Evolutionary conservation across 2,888 invertebrate species (phyloP).

Genomic region (Heliconius hortense): DNA sequence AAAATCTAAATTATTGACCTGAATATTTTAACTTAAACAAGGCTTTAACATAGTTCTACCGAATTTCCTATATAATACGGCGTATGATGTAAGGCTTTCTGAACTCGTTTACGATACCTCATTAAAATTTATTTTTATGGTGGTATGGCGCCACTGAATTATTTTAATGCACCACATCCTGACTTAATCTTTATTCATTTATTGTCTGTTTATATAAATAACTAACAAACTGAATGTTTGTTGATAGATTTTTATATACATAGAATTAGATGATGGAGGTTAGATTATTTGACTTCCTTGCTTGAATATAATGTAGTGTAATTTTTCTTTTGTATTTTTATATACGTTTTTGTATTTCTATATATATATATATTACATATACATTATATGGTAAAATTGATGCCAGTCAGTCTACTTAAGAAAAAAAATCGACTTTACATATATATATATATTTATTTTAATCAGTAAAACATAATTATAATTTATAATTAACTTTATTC

Average conservation of each 20-base stretch:
- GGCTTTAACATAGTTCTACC: constrained; percentile 7
- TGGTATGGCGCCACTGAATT: constrained; percentile 35
- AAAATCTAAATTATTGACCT: neutral
- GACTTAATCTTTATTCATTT: constrained; percentile 31
- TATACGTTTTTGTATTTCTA: neutral
- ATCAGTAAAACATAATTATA: too few relatives aligned
- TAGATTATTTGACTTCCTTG: neutral
- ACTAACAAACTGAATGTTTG: constrained; percentile 25
- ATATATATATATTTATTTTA: too few relatives aligned
- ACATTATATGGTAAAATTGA: too few relatives aligned
- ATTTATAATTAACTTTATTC: neutral
- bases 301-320: neutral
- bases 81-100: constrained; percentile 32
- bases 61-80: constrained; percentile 33
- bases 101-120: constrained; percentile 29
- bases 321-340: neutral
- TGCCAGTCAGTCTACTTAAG: too few relatives aligned
- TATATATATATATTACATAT: too few relatives aligned
- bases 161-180: constrained; percentile 36
- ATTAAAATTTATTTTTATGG: constrained; percentile 38
- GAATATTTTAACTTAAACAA: neutral
- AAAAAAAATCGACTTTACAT: too few relatives aligned
- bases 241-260: constrained; percentile 15
- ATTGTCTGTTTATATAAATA: constrained; percentile 35
- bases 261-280: neutral